Evolutionary conservation across 1,140 invertebrate species (phyloP), one percentile per base, ranked within the genome.

Genomic region (Drosophila gunungcola): DNA sequence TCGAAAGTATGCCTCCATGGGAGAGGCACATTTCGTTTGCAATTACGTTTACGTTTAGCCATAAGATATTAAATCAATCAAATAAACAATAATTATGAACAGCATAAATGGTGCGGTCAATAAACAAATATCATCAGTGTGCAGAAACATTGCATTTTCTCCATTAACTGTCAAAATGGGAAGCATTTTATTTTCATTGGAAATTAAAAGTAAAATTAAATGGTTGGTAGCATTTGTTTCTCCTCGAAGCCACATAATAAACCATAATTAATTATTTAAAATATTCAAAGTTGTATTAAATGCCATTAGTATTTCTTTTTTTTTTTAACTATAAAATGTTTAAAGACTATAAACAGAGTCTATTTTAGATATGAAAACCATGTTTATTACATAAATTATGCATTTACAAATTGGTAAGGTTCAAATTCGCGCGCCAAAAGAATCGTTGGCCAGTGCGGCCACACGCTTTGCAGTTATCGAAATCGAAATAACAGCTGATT

Each of bases 41-140:
- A 77, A 67, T 39, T 21, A 56, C 27, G 27, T 70, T 69, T 54
- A 34, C 42, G 34, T 43, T 58, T 57, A 68, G 54, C 16, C 45
- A 16, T 76, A 76, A 76, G 62, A 67, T 56, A 75, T 65, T 69
- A 34, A 75, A 57, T 38, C 25, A 74, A 74, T 75, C 53, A 75
- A 75, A 65, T 65, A 75, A 73, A 65, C 43, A 43, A 4, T 36
- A 64, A 46, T 60, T 34, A 36, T 34, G 36, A 56, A 16, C 70
- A 52, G 21, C 39, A 65, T 38, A 65, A 34, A 11, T 27, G 41
- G 34, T 55, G 34, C 42, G 16, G 46, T 55, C 27, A 68, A 55
- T 69, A 69, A 69, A 69, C 6, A 34, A 68, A 13, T 51, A 34
- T 51, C 25, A 48, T 48, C 48, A 32, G 48, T 51, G 13, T 52